A percentile compares a stretch with the other conserved stretches of the same genome.
Conservation (phyloP, 2,797 vertebrate species). For the Gymnoscopelus braueri region DNA sequence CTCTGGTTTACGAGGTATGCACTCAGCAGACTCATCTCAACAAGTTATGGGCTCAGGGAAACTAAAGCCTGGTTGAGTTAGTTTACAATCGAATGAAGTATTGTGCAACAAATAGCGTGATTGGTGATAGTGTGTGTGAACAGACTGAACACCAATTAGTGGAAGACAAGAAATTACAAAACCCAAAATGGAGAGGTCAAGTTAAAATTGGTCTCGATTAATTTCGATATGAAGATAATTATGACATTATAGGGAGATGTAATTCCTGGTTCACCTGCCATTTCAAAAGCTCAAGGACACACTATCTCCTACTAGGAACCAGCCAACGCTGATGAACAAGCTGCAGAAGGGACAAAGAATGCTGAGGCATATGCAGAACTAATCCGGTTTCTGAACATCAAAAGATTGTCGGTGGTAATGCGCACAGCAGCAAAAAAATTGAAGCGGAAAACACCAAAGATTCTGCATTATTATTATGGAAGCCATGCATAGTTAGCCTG, state of each 20-base stretch:
- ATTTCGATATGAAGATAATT: conserved; percentile 7
- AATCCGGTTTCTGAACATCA: conserved; percentile 21
- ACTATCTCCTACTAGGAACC: background rate
- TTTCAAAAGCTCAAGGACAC: conserved; percentile 22
- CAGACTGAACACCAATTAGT: background rate
- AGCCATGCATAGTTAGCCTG: conserved; percentile 19
- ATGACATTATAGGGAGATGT: conserved; percentile 17
- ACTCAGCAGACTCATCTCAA: background rate
- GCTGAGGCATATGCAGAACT: conserved; percentile 22
- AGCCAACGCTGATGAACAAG: background rate
- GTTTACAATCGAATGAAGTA: background rate
- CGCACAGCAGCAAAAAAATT: background rate
- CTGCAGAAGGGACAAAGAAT: background rate
- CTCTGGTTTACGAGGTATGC: background rate
- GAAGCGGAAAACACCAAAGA: background rate
- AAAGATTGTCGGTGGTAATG: conserved; percentile 28
- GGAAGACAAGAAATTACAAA: background rate
- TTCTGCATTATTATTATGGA: background rate
- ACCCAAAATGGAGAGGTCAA: background rate
- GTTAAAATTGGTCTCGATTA: background rate
- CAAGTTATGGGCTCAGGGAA: conserved; percentile 18
- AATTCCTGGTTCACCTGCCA: conserved; percentile 12
- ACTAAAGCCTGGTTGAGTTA: background rate
- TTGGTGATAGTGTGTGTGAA: too few species aligned
- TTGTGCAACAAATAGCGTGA: background rate